Percentiles rank a stretch among this genome's conserved stretches.
Conservation (phyloP, 1,140 invertebrate species). For the Ericerus pela region DNA sequence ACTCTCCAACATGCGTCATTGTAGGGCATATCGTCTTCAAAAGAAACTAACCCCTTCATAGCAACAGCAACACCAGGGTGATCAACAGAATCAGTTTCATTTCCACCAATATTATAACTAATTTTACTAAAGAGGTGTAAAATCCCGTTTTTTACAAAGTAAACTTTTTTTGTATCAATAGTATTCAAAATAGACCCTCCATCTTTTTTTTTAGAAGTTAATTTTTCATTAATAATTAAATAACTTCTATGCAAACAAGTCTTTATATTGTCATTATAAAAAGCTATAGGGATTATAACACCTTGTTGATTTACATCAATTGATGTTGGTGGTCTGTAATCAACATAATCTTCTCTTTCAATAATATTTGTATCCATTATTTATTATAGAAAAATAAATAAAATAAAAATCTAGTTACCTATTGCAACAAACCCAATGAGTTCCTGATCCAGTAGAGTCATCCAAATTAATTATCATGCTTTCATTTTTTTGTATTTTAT, state of each 20-base stretch:
- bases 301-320: not conserved
- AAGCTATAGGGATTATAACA: not conserved
- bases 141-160: no score
- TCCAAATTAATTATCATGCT: no score
- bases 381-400: not conserved
- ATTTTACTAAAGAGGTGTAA: no score
- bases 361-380: not conserved
- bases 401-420: no score
- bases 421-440: no score
- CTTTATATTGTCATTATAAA: not conserved
- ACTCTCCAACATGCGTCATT: not conserved
- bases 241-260: not conserved
- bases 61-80: not conserved
- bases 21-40: not conserved
- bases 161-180: no score
- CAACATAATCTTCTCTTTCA: conserved; percentile 1
- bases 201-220: no score
- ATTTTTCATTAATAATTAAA: no score
- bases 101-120: not conserved
- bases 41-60: not conserved
- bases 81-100: conserved; percentile 4
- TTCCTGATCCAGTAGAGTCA: no score
- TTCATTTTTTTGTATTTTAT: no score
- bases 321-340: not conserved
- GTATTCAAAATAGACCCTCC: no score